phyloP scores from a whole-genome alignment of 2,113 vertebrate species.

The Circaetus cinerascens region DNA sequence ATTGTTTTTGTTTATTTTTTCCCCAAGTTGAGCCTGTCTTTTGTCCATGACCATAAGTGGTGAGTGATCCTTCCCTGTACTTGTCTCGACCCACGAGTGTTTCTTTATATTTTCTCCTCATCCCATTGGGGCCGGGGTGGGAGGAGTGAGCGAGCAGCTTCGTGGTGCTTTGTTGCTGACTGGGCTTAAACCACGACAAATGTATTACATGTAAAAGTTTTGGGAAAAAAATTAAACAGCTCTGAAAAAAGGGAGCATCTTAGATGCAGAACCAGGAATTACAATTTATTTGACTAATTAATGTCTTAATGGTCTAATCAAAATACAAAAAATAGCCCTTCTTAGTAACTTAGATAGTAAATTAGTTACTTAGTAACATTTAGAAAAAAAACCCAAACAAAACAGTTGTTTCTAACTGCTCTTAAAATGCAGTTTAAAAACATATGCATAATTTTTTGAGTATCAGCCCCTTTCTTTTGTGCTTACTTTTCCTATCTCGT shows the following conservation, averaged over 20 bases:
- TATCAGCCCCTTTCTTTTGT: not conserved
- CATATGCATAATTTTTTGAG: not conserved
- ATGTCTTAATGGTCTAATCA: not conserved
- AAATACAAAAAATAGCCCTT: not conserved
- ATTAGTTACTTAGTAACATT: not conserved
- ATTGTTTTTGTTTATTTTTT: too few relatives aligned
- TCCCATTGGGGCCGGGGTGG: too few relatives aligned
- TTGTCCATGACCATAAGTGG: too few relatives aligned
- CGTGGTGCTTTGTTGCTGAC: too few relatives aligned
- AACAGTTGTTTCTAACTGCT: not conserved
- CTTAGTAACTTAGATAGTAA: too few relatives aligned
- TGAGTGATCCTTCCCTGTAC: too few relatives aligned
- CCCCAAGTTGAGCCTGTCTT: too few relatives aligned
- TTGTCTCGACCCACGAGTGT: too few relatives aligned
- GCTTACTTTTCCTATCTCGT: not conserved
- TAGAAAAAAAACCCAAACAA: fast-evolving
- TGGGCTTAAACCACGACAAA: too few relatives aligned
- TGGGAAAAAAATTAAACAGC: not conserved
- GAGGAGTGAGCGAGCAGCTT: too few relatives aligned
- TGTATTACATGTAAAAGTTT: not conserved
- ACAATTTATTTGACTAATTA: not conserved
- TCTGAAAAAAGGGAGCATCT: not conserved
- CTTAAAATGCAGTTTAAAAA: not conserved
- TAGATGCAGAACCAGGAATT: not conserved
- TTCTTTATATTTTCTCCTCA: too few relatives aligned